These are phyloP conservation scores for Aegithalos caudatus DNA, from an alignment of 2,113 vertebrate species.

Conservation along the genomic window DNA sequence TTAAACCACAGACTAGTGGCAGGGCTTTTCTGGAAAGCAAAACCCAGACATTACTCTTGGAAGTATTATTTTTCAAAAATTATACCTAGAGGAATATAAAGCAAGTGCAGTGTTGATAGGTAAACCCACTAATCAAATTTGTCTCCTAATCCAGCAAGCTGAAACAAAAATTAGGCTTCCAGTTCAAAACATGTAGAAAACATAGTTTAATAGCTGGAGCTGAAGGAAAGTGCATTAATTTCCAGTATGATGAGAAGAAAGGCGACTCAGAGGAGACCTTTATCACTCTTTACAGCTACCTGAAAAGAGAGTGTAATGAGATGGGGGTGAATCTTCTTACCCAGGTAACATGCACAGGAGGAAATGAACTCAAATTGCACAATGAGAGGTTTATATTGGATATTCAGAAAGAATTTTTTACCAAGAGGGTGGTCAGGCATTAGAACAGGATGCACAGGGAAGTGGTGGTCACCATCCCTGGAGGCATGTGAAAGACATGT, in stretches of 20 bases:
- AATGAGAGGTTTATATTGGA: background rate
- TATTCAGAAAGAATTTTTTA: background rate
- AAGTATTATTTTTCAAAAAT: background rate
- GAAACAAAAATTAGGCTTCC: background rate
- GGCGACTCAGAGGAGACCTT: background rate
- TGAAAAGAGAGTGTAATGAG: background rate
- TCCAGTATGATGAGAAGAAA: background rate
- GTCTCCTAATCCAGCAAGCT: background rate
- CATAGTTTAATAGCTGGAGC: background rate
- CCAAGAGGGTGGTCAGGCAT: background rate
- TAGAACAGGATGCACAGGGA: background rate
- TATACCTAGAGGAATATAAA: background rate
- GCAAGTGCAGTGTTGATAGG: background rate
- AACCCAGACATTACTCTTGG: background rate
- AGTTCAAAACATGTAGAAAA: background rate
- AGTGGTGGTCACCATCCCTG: background rate
- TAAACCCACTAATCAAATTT: background rate
- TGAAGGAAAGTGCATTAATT: background rate
- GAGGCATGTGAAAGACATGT: background rate
- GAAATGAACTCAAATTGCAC: background rate
- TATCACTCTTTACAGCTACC: background rate
- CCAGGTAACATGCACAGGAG: background rate
- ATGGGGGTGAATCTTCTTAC: background rate
- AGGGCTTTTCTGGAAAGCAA: background rate
- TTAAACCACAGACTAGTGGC: background rate